phyloP scores from a whole-genome alignment of 2,113 vertebrate species.

The Mormyrus iriodes region DNA sequence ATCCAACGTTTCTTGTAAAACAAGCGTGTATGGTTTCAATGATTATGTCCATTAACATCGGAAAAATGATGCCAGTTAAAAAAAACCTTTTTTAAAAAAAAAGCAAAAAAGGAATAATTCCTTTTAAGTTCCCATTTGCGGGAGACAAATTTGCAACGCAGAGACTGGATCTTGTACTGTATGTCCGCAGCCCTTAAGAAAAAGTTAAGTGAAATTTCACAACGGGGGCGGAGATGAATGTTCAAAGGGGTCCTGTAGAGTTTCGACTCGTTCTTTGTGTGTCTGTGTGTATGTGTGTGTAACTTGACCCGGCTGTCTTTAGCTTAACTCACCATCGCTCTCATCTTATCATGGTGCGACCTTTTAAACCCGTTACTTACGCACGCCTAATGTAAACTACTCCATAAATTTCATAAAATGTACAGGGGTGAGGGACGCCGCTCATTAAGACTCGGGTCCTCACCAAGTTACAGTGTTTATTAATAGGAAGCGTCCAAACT shows the following conservation, averaged over 20 bases:
- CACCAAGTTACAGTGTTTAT: constrained; percentile 52
- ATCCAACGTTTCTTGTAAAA: not conserved
- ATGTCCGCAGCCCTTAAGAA: constrained; percentile 52
- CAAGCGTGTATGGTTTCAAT: not conserved
- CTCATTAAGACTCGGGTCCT: constrained; percentile 39
- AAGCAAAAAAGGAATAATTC: not conserved
- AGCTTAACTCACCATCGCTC: constrained; percentile 32
- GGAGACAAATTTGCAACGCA: constrained; percentile 44
- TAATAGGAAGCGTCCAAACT: constrained; percentile 58
- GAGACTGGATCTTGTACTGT: constrained; percentile 32
- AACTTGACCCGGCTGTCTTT: constrained; percentile 53
- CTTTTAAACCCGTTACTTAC: not conserved
- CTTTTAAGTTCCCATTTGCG: constrained; percentile 33
- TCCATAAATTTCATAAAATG: not conserved
- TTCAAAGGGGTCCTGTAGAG: constrained; percentile 51
- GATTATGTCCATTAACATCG: not conserved
- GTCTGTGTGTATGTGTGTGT: constrained; percentile 34
- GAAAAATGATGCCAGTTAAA: not conserved
- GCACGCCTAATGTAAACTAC: not conserved
- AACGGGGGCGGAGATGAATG: constrained; percentile 59
- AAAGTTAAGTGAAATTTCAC: constrained; percentile 48
- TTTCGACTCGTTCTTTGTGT: constrained; percentile 45
- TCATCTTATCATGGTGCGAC: not conserved
- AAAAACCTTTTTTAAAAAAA: no score
- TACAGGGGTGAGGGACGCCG: constrained; percentile 23